phyloP scores from a whole-genome alignment of 2,888 invertebrate genomes.

The Agonum fuliginosum region DNA sequence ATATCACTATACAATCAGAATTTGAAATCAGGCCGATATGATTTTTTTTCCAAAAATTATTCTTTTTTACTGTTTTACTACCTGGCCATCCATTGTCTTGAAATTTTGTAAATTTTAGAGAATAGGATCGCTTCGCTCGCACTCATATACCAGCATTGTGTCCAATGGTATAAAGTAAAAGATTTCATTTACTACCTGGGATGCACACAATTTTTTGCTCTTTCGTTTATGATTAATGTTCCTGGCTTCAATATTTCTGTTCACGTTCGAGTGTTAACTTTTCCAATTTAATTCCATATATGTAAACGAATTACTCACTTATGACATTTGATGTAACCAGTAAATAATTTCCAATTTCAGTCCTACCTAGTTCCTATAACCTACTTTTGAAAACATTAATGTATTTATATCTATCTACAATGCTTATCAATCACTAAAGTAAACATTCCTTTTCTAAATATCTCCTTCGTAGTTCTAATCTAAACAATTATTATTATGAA shows the following conservation, averaged over 20 bases:
- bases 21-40: no score
- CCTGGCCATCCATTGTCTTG: no score
- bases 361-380: conserved; percentile 16
- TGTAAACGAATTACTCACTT: neutral
- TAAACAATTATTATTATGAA: conserved; percentile 1
- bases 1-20: no score
- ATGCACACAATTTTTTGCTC: no score
- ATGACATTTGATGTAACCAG: conserved; percentile 12
- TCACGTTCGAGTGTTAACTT: neutral
- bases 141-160: no score
- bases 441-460: conserved; percentile 34
- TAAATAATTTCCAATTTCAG: conserved; percentile 2
- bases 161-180: no score
- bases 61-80: no score
- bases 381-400: conserved; percentile 5
- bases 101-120: no score
- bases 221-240: no score
- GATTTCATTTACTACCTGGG: no score
- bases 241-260: neutral
- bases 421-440: conserved; percentile 16
- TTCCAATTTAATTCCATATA: conserved; percentile 1
- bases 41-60: no score
- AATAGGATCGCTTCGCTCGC: no score
- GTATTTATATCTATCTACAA: conserved; percentile 28
- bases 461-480: neutral